phyloP scores from a whole-genome alignment of 2,113 vertebrate species.

The Aldabrachelys gigantea region DNA sequence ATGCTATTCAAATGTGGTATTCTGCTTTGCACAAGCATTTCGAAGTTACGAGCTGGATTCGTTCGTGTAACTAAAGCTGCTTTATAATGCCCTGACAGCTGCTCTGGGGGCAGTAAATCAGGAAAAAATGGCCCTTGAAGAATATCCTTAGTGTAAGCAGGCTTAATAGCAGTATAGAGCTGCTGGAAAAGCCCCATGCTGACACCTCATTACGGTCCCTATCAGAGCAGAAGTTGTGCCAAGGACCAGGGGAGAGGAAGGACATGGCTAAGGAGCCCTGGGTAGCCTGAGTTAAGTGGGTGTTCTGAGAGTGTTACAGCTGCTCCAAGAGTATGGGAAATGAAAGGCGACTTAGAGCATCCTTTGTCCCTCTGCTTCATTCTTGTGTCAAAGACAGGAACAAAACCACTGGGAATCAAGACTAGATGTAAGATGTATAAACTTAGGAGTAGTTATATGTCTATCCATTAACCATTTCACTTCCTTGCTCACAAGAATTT shows the following conservation, averaged over 20 bases:
- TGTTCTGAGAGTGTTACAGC: too few relatives aligned
- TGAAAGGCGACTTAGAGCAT: fast-evolving
- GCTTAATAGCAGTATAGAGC: fast-evolving
- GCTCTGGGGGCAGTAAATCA: neutral
- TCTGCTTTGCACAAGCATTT: fast-evolving
- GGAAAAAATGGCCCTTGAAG: neutral
- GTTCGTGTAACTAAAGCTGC: neutral
- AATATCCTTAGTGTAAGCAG: fast-evolving
- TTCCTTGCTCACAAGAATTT: neutral
- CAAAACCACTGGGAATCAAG: neutral
- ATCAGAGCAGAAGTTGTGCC: neutral
- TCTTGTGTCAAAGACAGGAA: neutral
- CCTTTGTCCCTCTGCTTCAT: fast-evolving
- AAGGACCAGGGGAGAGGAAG: neutral
- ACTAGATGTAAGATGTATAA: neutral
- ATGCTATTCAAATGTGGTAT: neutral
- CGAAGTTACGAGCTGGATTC: neutral
- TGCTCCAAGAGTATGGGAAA: neutral
- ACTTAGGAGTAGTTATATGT: neutral
- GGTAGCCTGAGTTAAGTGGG: neutral
- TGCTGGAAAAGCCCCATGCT: neutral
- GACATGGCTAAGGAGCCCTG: neutral
- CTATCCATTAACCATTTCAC: neutral
- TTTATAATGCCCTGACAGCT: too few relatives aligned
- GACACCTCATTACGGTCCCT: neutral